Base-by-base conservation (phyloP, 2,888 invertebrate genomes). In the Corythucha ciliata region DNA sequence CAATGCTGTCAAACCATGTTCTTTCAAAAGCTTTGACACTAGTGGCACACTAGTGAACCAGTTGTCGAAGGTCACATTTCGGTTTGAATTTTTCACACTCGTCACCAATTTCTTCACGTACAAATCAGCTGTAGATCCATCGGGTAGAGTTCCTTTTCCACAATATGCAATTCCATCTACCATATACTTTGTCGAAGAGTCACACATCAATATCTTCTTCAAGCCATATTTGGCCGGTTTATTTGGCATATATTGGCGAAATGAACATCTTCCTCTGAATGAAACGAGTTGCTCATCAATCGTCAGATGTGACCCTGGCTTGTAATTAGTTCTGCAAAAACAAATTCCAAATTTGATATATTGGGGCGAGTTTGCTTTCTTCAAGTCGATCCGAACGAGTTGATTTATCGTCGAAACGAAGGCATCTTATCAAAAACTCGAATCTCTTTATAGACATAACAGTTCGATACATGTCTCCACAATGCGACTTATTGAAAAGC, bases 211-310 rank as follows among this genome's bases (percentile, higher is more conserved):
- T 6, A 47, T n/a, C n/a, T n/a, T n/a, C 56, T 62, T 62, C 10
- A 63, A 14, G 3, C 61, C 61, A 47, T 60, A 62, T 48, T 57
- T 60, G 22, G 56, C 59, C 4, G 62, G 59, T 40, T 64, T 63
- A 10, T 52, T 51, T 1, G 58, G 58, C 6, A 62, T 57, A 42
- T 63, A 62, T 22, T 62, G 56, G 40, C 56, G 49, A 29, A 62
- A 62, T 5, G 32, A 26, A 26, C 60, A 61, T 14, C 57, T 26
- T 4, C 61, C 62, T 14, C 57, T 45, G 51, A 62, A 65, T n/a
- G 48, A 24, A 14, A 62, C 48, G 14, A 63, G 41, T 37, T 60
- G 59, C 47, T 64, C 60, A 34, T 63, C 62, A 12, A 64, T 58
- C 5, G 60, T 63, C 3, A 55, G 41, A 47, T 57, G 57, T 32